A percentile compares a stretch with the other conserved stretches of the same genome.
These are phyloP conservation scores for Mormoops blainvillei DNA, from an alignment of 2,113 vertebrate species.

Conservation along the genomic window DNA sequence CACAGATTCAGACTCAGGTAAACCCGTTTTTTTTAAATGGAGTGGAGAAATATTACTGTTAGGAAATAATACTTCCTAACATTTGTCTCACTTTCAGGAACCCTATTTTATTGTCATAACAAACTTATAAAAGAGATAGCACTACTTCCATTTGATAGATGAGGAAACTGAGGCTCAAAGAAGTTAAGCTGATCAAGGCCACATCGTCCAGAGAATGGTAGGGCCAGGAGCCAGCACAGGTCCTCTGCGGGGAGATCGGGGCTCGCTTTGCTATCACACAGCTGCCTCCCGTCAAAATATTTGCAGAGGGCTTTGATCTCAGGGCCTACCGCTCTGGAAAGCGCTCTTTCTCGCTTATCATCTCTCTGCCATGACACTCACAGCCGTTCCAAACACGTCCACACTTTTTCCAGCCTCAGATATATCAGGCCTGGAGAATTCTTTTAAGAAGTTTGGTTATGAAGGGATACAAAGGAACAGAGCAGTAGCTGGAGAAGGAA, in stretches of 20 bases:
- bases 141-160: neutral
- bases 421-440: neutral
- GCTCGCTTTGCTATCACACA: constrained; percentile 2
- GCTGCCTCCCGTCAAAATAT: constrained; percentile 59
- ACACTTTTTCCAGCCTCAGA: neutral
- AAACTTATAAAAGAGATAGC: neutral
- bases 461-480: neutral
- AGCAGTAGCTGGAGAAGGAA: neutral
- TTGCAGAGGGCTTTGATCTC: constrained; percentile 63
- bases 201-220: neutral
- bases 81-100: neutral
- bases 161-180: neutral
- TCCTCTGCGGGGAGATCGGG: neutral
- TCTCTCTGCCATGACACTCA: constrained; percentile 15
- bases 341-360: constrained; percentile 3
- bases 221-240: neutral
- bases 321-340: constrained; percentile 25
- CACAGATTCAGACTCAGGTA: neutral
- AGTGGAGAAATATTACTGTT: neutral
- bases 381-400: constrained; percentile 42
- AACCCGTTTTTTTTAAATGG: neutral
- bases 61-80: neutral
- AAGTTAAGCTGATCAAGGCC: neutral
- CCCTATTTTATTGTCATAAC: neutral
- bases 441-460: neutral